phyloP scores from a whole-genome alignment of 2,113 vertebrate genomes.

The Halcyon senegalensis region DNA sequence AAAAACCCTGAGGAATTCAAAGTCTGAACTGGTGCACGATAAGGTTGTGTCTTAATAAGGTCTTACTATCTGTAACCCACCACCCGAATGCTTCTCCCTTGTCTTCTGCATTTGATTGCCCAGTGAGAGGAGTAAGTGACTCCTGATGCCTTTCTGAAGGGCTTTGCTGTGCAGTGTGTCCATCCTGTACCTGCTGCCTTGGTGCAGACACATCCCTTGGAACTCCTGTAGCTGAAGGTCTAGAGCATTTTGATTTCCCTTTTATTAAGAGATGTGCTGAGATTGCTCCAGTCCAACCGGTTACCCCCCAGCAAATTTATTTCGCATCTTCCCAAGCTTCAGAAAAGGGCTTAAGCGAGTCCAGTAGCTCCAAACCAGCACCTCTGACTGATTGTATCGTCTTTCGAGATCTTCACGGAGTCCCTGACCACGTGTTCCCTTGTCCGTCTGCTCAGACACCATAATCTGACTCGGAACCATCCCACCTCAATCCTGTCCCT shows the following conservation, averaged over 20 bases:
- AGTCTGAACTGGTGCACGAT: no score
- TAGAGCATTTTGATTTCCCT: background rate
- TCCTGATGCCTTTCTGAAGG: background rate
- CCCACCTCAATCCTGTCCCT: background rate
- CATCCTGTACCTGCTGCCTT: background rate
- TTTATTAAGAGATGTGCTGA: background rate
- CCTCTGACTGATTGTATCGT: fast-evolving
- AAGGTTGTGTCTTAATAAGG: background rate
- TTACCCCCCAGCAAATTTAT: background rate
- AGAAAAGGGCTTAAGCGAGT: background rate
- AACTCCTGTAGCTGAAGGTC: background rate
- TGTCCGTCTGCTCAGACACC: background rate
- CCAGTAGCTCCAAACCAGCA: background rate
- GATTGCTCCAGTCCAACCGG: background rate
- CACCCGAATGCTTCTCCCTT: background rate
- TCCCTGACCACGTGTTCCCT: background rate
- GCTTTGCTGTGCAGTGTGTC: background rate
- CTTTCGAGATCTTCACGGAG: background rate
- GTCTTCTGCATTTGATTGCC: background rate
- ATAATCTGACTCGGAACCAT: background rate
- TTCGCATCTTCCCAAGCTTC: background rate
- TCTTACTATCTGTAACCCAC: background rate
- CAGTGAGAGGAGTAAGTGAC: background rate
- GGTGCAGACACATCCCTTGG: background rate
- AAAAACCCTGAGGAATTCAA: background rate